Evolutionary conservation across 2,797 vertebrate species (phyloP).

Genomic region (Siniperca obscura): DNA sequence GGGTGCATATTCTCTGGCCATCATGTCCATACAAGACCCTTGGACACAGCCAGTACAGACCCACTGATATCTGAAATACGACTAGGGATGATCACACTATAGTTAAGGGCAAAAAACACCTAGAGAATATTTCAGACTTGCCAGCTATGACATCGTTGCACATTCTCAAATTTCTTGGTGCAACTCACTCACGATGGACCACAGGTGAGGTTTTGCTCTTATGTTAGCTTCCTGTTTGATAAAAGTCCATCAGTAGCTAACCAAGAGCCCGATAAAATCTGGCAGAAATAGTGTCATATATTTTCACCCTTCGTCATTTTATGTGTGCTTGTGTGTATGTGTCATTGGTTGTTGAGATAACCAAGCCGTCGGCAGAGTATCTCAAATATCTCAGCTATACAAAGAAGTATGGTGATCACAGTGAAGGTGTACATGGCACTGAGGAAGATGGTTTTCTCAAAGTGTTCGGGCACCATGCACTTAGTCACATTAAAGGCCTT

Average conservation of each 20-base stretch:
- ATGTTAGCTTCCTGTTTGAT: constrained; percentile 38
- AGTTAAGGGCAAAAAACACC: constrained; percentile 53
- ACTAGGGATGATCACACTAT: constrained; percentile 40
- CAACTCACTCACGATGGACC: constrained; percentile 48
- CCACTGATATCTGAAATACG: constrained; percentile 62
- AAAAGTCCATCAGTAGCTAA: constrained; percentile 47
- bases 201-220: constrained; percentile 47
- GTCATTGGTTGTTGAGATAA: constrained; percentile 86
- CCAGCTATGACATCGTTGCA: constrained; percentile 37
- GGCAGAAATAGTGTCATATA: constrained; percentile 21
- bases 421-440: constrained; percentile 94
- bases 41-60: constrained; percentile 49
- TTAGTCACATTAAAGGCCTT: constrained; percentile 86
- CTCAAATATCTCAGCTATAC: constrained; percentile 90
- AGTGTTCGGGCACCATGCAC: constrained; percentile 92
- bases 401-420: constrained; percentile 89
- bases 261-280: constrained; percentile 38
- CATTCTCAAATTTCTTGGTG: constrained; percentile 38
- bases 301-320: constrained; percentile 21
- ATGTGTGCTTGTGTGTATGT: constrained; percentile 9
- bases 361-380: constrained; percentile 88
- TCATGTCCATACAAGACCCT: constrained; percentile 54
- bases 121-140: constrained; percentile 43
- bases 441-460: constrained; percentile 94
- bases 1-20: constrained; percentile 58